Base-by-base conservation (phyloP, 2,797 vertebrate species). In the Platyrinchus mystaceus region DNA sequence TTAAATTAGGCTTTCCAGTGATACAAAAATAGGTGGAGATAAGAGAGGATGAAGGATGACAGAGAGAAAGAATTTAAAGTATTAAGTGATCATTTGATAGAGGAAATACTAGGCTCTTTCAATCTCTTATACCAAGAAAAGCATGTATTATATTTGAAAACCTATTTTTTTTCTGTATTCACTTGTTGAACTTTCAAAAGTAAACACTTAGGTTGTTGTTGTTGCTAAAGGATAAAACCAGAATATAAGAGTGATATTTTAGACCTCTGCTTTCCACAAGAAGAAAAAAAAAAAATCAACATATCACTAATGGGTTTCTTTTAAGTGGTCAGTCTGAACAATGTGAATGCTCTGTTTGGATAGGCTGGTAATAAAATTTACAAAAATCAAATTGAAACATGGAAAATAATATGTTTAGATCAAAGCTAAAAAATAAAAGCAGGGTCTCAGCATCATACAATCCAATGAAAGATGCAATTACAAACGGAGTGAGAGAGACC, bases 321-420 rank as follows among this genome's bases (percentile, higher is more conserved):
- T 47, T 56, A 85, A 77, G 30, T 71, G 12, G 12, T 36, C 9
- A 4, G 20, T 74, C 52, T 80, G 76, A 70, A 85, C 21, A 89
- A 49, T 46, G n/a, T 55, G 89, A 87, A 68, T 2, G 6, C 6
- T 77, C 8, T 5, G 0, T 95, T 94, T 91, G 55, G 41, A 85
- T 87, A 70, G 34, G 16, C 8, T 53, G 41, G 22, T 74, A 92
- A 94, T 81, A 92, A 95, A 93, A 95, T 74, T 36, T 6, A 52
- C 37, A 80, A 89, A 95, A 93, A 74, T 63, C 4, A 82, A 79
- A 87, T 11, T 39, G 52, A 83, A 75, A 28, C 36, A 64, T 14
- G 50, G 78, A 73, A 89, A 92, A 89, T 47, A 81, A 78, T 53
- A 37, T 56, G 82, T 92, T 3, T 10, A 78, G 37, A 91, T 70